A percentile compares a stretch with the other conserved stretches of the same genome.
These are phyloP conservation scores for Anolis sagrei DNA, from an alignment of 2,113 vertebrate genomes.

Conservation along the genomic window DNA sequence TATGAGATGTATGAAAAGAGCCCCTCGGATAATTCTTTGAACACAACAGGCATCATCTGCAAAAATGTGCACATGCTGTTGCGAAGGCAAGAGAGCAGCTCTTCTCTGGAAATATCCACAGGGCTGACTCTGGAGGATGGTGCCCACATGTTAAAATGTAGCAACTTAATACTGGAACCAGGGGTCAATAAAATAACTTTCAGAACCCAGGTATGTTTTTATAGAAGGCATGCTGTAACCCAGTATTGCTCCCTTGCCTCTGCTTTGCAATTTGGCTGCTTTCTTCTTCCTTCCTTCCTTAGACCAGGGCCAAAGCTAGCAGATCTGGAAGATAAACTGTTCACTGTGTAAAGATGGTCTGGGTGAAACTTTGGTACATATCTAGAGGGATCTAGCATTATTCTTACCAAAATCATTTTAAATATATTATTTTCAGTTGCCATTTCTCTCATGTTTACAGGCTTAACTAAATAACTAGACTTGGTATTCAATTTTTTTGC, in stretches of 20 bases:
- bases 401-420: conserved; percentile 16
- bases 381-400: neutral
- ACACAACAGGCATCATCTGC: conserved; percentile 89
- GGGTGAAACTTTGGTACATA: conserved; percentile 8
- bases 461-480: neutral
- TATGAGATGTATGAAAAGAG: conserved; percentile 89
- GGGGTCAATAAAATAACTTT: conserved; percentile 89
- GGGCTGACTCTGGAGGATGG: conserved; percentile 84
- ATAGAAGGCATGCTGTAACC: neutral
- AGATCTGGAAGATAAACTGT: conserved; percentile 9
- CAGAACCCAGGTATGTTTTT: conserved; percentile 83
- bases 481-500: neutral
- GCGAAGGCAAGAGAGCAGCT: conserved; percentile 82
- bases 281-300: neutral
- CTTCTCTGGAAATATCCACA: conserved; percentile 77
- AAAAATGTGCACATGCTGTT: conserved; percentile 93
- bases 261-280: neutral
- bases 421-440: neutral
- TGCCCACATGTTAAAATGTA: conserved; percentile 81
- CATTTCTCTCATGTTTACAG: conserved; percentile 28
- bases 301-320: neutral
- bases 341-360: neutral
- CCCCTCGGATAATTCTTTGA: conserved; percentile 87
- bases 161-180: conserved; percentile 82
- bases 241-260: neutral